Conservation (phyloP, 2,888 invertebrate species). For the Drosophila glabriapex region DNA sequence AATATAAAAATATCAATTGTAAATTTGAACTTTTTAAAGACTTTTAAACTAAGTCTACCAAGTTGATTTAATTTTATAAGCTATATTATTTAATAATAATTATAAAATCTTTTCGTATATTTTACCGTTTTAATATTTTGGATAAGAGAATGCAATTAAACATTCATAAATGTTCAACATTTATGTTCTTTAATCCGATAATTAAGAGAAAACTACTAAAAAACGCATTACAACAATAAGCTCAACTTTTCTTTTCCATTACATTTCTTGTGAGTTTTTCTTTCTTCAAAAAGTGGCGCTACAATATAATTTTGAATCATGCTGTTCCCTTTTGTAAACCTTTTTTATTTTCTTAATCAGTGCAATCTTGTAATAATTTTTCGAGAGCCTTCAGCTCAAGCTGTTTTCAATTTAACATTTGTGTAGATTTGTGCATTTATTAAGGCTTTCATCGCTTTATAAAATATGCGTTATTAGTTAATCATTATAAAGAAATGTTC, state of each 20-base stretch:
- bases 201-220: not conserved
- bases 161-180: not conserved
- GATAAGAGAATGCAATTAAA: not conserved
- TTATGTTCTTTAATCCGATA: too few relatives aligned
- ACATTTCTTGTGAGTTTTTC: not conserved
- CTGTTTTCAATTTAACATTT: constrained; percentile 53
- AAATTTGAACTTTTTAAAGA: not conserved
- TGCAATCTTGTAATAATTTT: constrained; percentile 25
- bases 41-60: not conserved
- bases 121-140: not conserved
- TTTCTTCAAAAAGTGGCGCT: constrained; percentile 31
- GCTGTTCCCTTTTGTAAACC: constrained; percentile 26
- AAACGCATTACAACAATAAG: not conserved
- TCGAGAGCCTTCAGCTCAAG: constrained; percentile 21
- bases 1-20: not conserved
- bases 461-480: constrained; percentile 68
- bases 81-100: not conserved
- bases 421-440: constrained; percentile 34
- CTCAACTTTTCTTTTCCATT: not conserved
- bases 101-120: not conserved
- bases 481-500: constrained; percentile 56
- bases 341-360: constrained; percentile 31
- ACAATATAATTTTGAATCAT: not conserved
- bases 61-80: too few relatives aligned
- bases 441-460: constrained; percentile 51